A percentile compares a stretch with the other conserved stretches of the same genome.
These are phyloP conservation scores for Pyrocoelia pectoralis DNA, from an alignment of 2,888 invertebrate species.

Conservation along the genomic window DNA sequence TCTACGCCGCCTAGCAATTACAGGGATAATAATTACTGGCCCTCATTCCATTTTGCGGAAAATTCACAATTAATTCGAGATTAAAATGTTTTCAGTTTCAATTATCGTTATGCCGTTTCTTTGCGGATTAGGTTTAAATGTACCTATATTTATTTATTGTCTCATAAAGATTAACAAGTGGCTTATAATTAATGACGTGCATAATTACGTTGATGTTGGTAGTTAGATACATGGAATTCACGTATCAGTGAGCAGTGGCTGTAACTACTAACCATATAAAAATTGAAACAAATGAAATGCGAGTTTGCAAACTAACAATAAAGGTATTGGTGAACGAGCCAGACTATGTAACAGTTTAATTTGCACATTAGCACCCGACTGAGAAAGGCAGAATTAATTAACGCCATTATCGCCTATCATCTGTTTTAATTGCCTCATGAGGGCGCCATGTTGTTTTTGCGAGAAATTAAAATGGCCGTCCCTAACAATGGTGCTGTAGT, in stretches of 20 bases:
- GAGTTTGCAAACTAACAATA: constrained; percentile 13
- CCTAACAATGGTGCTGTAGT: constrained; percentile 58
- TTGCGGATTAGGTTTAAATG: background rate
- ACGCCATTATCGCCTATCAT: constrained; percentile 63
- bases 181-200: background rate
- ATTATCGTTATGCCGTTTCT: background rate
- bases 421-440: constrained; percentile 62
- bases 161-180: background rate
- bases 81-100: background rate
- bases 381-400: constrained; percentile 63
- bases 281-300: constrained; percentile 5
- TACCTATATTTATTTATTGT: background rate
- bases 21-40: constrained; percentile 58
- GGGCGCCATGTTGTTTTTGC: constrained; percentile 62
- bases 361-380: constrained; percentile 62
- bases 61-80: constrained; percentile 27
- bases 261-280: background rate
- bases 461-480: constrained; percentile 62
- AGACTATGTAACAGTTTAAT: constrained; percentile 62
- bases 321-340: constrained; percentile 53
- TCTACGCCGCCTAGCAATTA: constrained; percentile 59
- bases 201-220: background rate
- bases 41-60: constrained; percentile 36
- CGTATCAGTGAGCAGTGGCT: background rate
- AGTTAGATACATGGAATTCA: background rate